These are phyloP conservation scores for Tragelaphus scriptus DNA, from an alignment of 2,113 vertebrate genomes.

Conservation along the genomic window DNA sequence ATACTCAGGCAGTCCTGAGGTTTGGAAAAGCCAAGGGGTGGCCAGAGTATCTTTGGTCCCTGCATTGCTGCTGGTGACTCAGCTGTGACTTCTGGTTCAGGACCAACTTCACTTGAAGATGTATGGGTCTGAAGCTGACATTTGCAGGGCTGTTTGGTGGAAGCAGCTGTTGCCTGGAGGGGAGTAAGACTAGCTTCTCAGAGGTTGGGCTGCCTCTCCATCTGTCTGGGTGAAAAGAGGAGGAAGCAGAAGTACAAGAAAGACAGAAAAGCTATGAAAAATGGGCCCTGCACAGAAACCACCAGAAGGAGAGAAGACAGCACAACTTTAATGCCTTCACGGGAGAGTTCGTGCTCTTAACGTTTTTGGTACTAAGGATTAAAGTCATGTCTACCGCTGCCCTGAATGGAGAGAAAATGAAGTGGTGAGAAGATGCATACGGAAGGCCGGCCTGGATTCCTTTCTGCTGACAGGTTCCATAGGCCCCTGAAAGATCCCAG, in stretches of 20 bases:
- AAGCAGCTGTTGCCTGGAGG: neutral
- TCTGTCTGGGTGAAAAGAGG: neutral
- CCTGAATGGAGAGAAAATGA: neutral
- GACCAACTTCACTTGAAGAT: neutral
- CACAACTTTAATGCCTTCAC: neutral
- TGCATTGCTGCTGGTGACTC: neutral
- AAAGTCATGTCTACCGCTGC: neutral
- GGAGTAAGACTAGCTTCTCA: constrained; percentile 6
- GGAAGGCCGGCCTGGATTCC: neutral
- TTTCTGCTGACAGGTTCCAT: neutral
- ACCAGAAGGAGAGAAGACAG: neutral
- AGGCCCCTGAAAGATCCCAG: neutral
- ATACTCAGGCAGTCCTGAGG: neutral
- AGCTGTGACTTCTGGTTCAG: neutral
- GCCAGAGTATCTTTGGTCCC: neutral
- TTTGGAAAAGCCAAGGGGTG: neutral
- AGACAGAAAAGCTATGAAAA: neutral
- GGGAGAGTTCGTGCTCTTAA: neutral
- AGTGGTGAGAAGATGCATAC: neutral
- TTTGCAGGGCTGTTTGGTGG: neutral
- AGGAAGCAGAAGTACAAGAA: neutral
- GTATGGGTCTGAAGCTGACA: neutral
- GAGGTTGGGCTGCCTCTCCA: neutral
- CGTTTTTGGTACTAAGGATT: neutral
- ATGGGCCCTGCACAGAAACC: neutral